Percentiles rank a stretch among this genome's conserved stretches.
These are phyloP conservation scores for Galaxea fascicularis DNA, from an alignment of 92 coral and sea anemone species.

Conservation along the genomic window DNA sequence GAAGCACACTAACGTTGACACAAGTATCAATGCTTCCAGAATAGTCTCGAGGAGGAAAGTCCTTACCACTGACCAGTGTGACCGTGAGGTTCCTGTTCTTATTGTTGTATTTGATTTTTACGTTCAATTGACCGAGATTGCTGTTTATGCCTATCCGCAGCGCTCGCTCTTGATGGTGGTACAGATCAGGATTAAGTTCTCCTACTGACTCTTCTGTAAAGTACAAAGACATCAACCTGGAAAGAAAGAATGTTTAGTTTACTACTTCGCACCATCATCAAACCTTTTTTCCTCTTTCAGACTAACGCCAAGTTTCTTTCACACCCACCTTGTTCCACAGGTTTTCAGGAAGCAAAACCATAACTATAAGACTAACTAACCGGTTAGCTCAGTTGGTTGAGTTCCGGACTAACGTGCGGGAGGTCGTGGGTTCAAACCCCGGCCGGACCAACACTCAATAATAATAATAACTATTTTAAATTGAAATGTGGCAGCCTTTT, in stretches of 20 bases:
- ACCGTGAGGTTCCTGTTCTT: constrained; percentile 78
- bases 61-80: constrained; percentile 75
- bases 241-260: background rate
- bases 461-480: too few relatives aligned
- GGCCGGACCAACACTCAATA: too few relatives aligned
- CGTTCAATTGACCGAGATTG: constrained; percentile 73
- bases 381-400: too few relatives aligned
- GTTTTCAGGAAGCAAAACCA: too few relatives aligned
- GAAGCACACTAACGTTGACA: constrained; percentile 84
- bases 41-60: constrained; percentile 87
- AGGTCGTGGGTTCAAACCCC: too few relatives aligned
- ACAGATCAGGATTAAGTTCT: constrained; percentile 71
- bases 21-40: constrained; percentile 93
- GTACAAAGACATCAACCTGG: constrained; percentile 78
- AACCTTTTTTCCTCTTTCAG: background rate
- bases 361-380: too few relatives aligned
- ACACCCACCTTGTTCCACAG: too few relatives aligned
- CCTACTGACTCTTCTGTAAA: constrained; percentile 75
- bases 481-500: too few relatives aligned
- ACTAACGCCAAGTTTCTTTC: too few relatives aligned
- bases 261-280: too few relatives aligned
- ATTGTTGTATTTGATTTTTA: constrained; percentile 72
- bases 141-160: constrained; percentile 64
- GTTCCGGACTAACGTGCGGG: too few relatives aligned
- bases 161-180: constrained; percentile 61